Base-by-base conservation (phyloP, 2,113 vertebrate species). In the Microtus pennsylvanicus region DNA sequence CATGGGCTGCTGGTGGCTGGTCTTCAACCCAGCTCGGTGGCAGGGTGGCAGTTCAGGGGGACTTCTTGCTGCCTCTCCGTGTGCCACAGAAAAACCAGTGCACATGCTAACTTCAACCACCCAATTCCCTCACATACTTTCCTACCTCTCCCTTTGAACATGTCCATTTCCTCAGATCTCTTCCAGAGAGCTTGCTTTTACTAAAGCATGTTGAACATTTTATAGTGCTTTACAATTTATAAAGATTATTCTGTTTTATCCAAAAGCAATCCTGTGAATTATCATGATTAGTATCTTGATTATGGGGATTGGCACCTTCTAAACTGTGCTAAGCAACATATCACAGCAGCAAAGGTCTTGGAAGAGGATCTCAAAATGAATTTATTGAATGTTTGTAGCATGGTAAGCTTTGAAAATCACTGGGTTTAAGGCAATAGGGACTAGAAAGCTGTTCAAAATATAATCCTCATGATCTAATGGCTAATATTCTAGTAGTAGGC, bases 251-350 rank as follows among this genome's bases (percentile, higher is more conserved):
- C 63, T 83, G 26, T 22, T 61, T 93, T 55, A 90, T 85, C 69
- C 58, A 21, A 9, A 58, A 80, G 88, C 30, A 33, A 26, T 65
- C 42, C 77, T 63, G 21, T 96, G 63, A 95, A 55, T 88, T 92
- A 90, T 70, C 38, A 42, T 38, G 63, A 80, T 90, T 86, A 70
- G 35, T 42, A 26, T 76, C 63, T 65, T 50, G 72, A 76, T 92
- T 96, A 70, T 52, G 22, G 82, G 92, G 70, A 96, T 85, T 70
- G 75, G 81, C 72, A 86, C 35, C 50, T 92, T 94, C 61, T 58
- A 80, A 58, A 35, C 33, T 35, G 50, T 45, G n/a, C 50, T 61
- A 82, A 55, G 28, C 16, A 86, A 52, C 1, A 16, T 8, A 45
- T 16, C 0, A 0, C 45, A 26, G 38, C 50, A 55, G 61, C 35